Percentiles rank a stretch among this genome's conserved stretches.
Evolutionary conservation across 1,140 invertebrate genomes (phyloP).

Genomic region (Battus philenor): DNA sequence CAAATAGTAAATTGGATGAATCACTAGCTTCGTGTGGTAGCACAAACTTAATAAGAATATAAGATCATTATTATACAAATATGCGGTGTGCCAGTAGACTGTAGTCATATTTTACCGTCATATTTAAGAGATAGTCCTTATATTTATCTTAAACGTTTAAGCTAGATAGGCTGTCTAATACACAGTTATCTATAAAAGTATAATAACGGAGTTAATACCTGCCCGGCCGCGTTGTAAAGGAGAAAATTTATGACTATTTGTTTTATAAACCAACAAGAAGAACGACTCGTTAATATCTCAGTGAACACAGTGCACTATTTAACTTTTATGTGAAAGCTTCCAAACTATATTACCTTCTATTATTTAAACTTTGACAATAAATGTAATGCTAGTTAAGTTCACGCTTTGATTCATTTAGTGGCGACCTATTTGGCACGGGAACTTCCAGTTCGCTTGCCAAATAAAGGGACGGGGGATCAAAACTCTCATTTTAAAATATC

Average conservation of each 20-base stretch:
- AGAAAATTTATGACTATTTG: slow-evolving; percentile 13
- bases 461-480: slow-evolving; percentile 13
- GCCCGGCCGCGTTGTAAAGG: slow-evolving; percentile 5
- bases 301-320: not conserved
- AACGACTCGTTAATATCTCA: not conserved
- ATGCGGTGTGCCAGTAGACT: not conserved
- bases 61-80: slow-evolving; percentile 6
- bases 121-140: slow-evolving; percentile 7
- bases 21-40: no score
- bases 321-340: slow-evolving; percentile 8
- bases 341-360: slow-evolving; percentile 10
- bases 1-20: no score
- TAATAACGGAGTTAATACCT: slow-evolving; percentile 3
- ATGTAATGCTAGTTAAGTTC: slow-evolving; percentile 16
- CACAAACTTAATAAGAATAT: not conserved
- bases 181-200: slow-evolving; percentile 10
- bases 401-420: slow-evolving; percentile 17
- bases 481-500: slow-evolving; percentile 10
- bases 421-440: slow-evolving; percentile 16
- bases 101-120: no score
- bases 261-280: slow-evolving; percentile 4
- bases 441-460: slow-evolving; percentile 12
- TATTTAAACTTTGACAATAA: slow-evolving; percentile 18
- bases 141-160: slow-evolving; percentile 3
- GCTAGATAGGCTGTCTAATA: not conserved